A percentile compares a stretch with the other conserved stretches of the same genome.
These are phyloP conservation scores for Kradibia gibbosae DNA, from an alignment of 1,140 invertebrate species.

Conservation along the genomic window DNA sequence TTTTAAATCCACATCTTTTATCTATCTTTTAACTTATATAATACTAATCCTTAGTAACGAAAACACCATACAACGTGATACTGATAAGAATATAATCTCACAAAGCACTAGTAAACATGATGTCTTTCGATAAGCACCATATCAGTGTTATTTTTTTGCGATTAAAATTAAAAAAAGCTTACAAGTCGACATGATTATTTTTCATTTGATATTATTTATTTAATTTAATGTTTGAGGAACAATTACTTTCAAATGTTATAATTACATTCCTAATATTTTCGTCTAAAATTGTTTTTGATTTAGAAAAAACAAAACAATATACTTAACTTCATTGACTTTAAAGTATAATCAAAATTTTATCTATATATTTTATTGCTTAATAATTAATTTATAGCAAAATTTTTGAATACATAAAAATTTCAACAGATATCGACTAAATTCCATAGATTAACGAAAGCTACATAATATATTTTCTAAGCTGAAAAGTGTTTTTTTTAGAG, in stretches of 20 bases:
- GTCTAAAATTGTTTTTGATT: not conserved
- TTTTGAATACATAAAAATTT: not conserved
- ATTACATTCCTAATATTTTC: too few relatives aligned
- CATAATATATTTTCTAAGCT: not conserved
- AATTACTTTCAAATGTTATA: not conserved
- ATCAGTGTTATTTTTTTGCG: constrained; percentile 2
- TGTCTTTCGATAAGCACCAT: constrained; percentile 10
- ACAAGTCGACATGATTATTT: not conserved
- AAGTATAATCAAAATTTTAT: not conserved
- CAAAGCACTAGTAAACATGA: constrained; percentile 9
- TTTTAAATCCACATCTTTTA: not conserved
- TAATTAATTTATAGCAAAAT: not conserved
- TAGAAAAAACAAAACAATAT: not conserved
- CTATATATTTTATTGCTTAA: not conserved
- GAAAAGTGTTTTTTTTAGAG: not conserved
- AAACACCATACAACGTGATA: not conserved
- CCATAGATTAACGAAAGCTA: not conserved
- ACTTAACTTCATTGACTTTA: not conserved
- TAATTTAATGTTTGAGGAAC: not conserved
- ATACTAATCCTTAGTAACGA: not conserved
- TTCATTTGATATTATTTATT: not conserved
- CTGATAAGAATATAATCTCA: constrained; percentile 10
- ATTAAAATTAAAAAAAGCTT: not conserved
- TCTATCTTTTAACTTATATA: not conserved
- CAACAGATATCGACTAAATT: not conserved